These are phyloP conservation scores for Clitarchus hookeri DNA, from an alignment of 2,888 invertebrate genomes.

Conservation along the genomic window DNA sequence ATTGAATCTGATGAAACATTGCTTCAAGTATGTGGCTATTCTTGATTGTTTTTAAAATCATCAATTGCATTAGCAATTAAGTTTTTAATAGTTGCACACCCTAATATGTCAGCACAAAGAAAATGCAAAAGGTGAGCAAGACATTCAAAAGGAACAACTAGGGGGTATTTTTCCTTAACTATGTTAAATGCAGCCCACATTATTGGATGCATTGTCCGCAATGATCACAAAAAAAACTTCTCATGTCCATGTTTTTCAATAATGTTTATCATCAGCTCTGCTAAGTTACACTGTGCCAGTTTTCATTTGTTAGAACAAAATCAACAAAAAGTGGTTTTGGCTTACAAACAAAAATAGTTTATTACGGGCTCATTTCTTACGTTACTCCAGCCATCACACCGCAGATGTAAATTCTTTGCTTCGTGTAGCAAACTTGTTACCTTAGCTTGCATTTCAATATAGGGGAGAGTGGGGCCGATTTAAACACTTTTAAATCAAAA, in stretches of 20 bases:
- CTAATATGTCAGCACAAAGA: slow-evolving; percentile 21
- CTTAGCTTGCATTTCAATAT: slow-evolving; percentile 10
- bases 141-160: background rate
- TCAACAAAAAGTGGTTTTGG: background rate
- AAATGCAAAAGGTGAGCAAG: slow-evolving; percentile 16
- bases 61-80: slow-evolving; percentile 12
- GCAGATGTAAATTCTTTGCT: slow-evolving; percentile 16
- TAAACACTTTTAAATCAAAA: too few species aligned
- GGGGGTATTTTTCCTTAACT: slow-evolving; percentile 11
- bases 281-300: background rate
- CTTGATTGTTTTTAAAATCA: slow-evolving; percentile 21
- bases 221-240: slow-evolving; percentile 12
- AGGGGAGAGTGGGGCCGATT: background rate
- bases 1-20: slow-evolving; percentile 22
- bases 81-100: slow-evolving; percentile 11
- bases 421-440: slow-evolving; percentile 15
- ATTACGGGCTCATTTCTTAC: background rate
- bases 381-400: background rate
- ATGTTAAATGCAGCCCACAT: background rate
- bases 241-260: slow-evolving; percentile 12
- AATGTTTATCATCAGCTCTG: background rate
- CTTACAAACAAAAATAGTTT: slow-evolving; percentile 9
- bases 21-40: slow-evolving; percentile 6
- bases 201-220: slow-evolving; percentile 15
- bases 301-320: slow-evolving; percentile 15